Evolutionary conservation across 2,113 vertebrate species (phyloP).

Genomic region (Pteropus alecto): DNA sequence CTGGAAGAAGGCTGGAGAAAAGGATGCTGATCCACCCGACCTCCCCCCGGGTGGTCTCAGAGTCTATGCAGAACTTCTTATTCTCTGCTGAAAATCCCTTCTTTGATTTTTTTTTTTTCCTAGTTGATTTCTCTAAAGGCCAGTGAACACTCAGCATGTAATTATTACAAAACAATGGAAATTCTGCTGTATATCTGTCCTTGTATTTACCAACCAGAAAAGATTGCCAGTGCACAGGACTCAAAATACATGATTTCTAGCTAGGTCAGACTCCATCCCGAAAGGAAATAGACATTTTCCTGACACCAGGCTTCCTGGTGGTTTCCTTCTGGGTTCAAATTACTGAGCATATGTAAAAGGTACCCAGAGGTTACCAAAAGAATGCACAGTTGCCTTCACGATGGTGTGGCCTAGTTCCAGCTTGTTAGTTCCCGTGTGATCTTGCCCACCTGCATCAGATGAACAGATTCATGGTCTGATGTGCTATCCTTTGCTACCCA

Average conservation of each 20-base stretch:
- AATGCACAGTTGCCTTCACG: not conserved
- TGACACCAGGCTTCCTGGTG: not conserved
- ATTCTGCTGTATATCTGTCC: not conserved
- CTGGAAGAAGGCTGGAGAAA: not conserved
- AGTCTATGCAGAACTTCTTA: not conserved
- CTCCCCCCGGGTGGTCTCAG: not conserved
- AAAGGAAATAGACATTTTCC: not conserved
- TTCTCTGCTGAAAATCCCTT: not conserved
- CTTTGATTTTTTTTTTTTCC: not conserved
- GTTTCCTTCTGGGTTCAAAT: not conserved
- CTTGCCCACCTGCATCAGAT: not conserved
- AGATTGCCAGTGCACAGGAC: not conserved
- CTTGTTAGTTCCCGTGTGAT: not conserved
- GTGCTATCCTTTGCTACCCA: not conserved
- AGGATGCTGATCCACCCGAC: rapidly evolving
- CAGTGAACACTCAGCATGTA: not conserved
- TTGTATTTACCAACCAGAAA: not conserved
- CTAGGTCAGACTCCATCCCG: not conserved
- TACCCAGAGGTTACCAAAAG: not conserved
- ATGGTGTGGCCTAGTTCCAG: not conserved
- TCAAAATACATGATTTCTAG: not conserved
- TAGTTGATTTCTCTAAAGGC: not conserved
- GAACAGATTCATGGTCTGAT: not conserved
- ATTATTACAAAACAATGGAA: not conserved
- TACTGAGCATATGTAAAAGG: not conserved